Percentiles rank a stretch among this genome's conserved stretches.
Conservation (phyloP, 2,113 vertebrate genomes). For the Boleophthalmus pectinirostris region DNA sequence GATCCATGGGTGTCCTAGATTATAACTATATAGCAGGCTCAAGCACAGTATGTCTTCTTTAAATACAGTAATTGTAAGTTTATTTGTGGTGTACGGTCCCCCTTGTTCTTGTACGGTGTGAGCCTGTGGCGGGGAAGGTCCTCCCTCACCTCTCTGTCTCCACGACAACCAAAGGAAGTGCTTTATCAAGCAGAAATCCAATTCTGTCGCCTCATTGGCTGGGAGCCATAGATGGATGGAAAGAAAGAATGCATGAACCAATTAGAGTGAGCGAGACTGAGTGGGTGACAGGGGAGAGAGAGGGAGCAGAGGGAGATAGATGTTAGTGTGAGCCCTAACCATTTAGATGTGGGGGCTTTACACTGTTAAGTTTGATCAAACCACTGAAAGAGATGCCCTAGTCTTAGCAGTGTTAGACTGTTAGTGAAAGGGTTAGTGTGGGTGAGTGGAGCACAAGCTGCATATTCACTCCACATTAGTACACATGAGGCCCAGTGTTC, state of each 20-base stretch:
- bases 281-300: slow-evolving; percentile 29
- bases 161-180: slow-evolving; percentile 65
- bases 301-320: slow-evolving; percentile 38
- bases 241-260: slow-evolving; percentile 54
- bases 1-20: no score
- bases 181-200: slow-evolving; percentile 75
- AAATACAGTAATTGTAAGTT: not conserved
- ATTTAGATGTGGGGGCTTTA: slow-evolving; percentile 53
- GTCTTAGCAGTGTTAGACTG: slow-evolving; percentile 7
- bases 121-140: slow-evolving; percentile 16
- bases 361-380: slow-evolving; percentile 29
- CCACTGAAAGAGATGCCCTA: slow-evolving; percentile 12
- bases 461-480: not conserved
- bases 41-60: not conserved
- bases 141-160: slow-evolving; percentile 44
- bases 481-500: slow-evolving; percentile 19
- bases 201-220: slow-evolving; percentile 72
- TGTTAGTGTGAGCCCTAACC: slow-evolving; percentile 49
- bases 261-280: slow-evolving; percentile 61
- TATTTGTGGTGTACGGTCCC: not conserved
- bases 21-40: no score
- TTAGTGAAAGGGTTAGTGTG: slow-evolving; percentile 42
- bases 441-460: slow-evolving; percentile 30
- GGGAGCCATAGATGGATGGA: slow-evolving; percentile 63
- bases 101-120: slow-evolving; percentile 37